Evolutionary conservation across 2,888 invertebrate species (phyloP).

Genomic region (Eretmocerus hayati): DNA sequence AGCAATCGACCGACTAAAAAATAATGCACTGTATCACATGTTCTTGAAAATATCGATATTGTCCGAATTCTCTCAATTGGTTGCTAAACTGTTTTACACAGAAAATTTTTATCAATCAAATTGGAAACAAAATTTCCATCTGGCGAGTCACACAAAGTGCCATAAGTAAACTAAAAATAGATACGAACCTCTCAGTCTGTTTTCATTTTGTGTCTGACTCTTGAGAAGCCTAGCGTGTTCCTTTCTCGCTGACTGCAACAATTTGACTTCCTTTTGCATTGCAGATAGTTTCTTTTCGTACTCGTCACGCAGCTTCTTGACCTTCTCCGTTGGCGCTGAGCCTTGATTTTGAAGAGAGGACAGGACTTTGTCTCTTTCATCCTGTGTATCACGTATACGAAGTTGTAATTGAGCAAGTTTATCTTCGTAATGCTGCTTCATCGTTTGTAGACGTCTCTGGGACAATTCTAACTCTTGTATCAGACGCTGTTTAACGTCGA

Average conservation of each 20-base stretch:
- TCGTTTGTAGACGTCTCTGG: constrained; percentile 74
- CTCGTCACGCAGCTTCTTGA: constrained; percentile 77
- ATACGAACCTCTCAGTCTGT: constrained; percentile 56
- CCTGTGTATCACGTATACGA: constrained; percentile 80
- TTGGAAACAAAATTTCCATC: no score
- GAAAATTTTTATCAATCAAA: no score
- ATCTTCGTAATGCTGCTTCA: constrained; percentile 88
- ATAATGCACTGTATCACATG: no score
- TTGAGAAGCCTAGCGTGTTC: constrained; percentile 81
- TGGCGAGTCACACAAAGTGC: no score
- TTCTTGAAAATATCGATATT: no score
- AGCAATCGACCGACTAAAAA: no score
- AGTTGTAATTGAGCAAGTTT: constrained; percentile 76
- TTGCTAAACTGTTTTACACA: no score
- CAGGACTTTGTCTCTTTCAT: constrained; percentile 84
- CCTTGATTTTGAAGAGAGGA: constrained; percentile 53
- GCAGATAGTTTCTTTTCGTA: constrained; percentile 78
- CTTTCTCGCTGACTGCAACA: constrained; percentile 77
- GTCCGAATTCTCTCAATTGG: no score
- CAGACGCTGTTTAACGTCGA: constrained; percentile 87
- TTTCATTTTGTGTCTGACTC: constrained; percentile 71
- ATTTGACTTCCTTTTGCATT: constrained; percentile 80
- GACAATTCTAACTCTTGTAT: constrained; percentile 90
- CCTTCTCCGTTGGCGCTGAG: constrained; percentile 60
- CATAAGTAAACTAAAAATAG: background rate